phyloP scores from a whole-genome alignment of 2,888 invertebrate genomes.

The Sminthurinus aureus region DNA sequence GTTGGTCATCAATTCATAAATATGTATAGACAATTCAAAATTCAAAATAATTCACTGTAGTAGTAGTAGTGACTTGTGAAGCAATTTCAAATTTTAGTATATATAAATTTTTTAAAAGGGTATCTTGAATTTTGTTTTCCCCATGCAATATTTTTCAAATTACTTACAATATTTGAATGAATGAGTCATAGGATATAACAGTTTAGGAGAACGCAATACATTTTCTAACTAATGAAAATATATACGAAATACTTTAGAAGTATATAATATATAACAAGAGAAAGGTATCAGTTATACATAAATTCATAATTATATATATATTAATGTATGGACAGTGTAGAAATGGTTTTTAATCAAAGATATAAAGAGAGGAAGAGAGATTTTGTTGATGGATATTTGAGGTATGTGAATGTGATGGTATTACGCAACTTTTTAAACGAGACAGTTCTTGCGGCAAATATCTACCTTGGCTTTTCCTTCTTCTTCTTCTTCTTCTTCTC shows the following conservation, averaged over 20 bases:
- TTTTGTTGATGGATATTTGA: neutral
- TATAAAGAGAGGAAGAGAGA: neutral
- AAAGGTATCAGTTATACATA: no score
- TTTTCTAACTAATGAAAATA: no score
- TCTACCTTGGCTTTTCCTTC: neutral
- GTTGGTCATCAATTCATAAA: no score
- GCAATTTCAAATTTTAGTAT: no score
- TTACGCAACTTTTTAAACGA: slow-evolving; percentile 14
- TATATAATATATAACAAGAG: neutral
- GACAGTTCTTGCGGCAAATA: slow-evolving; percentile 17
- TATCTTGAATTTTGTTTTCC: no score
- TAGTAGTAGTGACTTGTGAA: no score
- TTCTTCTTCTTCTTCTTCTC: slow-evolving; percentile 5
- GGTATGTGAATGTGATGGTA: neutral
- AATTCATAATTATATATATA: no score
- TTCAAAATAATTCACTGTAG: neutral
- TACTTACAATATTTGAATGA: no score
- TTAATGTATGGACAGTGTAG: neutral
- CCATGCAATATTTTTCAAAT: no score
- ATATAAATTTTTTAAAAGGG: no score
- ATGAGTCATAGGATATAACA: no score
- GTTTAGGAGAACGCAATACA: no score
- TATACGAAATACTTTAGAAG: neutral
- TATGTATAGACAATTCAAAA: slow-evolving; percentile 6
- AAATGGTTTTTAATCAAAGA: slow-evolving; percentile 2